Evolutionary conservation across 2,113 vertebrate genomes (phyloP), one percentile per base, ranked within the genome.

Genomic region (Polyodon spathula): DNA sequence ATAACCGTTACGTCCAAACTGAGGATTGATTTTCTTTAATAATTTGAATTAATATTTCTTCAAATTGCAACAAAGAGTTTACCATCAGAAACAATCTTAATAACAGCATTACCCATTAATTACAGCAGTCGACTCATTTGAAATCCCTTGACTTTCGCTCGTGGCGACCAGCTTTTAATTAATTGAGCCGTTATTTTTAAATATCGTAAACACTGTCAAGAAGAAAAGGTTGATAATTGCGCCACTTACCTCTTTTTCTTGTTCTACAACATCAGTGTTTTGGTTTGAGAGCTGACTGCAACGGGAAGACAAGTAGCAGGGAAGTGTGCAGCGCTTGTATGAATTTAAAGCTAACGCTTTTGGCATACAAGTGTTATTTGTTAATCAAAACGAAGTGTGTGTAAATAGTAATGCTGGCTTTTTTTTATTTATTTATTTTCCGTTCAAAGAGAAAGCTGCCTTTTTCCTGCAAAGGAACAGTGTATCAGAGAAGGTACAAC

Each of bases 261-360:
- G 81, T 75, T 82, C 75, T 89, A 89, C 85, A 88, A 86, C 86
- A 89, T 88, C 85, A 81, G 86, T 83, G 85, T 76, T 84, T 61
- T 71, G 84, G 80, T 84, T 84, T 84, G 81, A 81, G 84, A 76
- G 56, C 79, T 75, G 71, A 68, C 79, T 79, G 81, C 81, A 79
- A 79, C 83, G 81, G 85, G 81, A 84, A 84, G 86, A 79, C 85
- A 83, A 83, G 72, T n/a, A n/a, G n/a, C 67, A 60, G 73, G 66
- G 76, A 79, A 82, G 66, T 68, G 82, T 81, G 81, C 77, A 82
- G 79, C 80, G 37, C n/a, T 63, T 43, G 64, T 53, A 69, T 65
- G 62, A 68, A 61, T 70, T 71, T 64, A 66, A n/a, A 53, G 76
- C 54, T 56, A 70, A 50, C 75, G 69, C 76, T 69, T 69, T 75